Base-by-base conservation (phyloP, 2,888 invertebrate genomes). In the Limenitis camilla region DNA sequence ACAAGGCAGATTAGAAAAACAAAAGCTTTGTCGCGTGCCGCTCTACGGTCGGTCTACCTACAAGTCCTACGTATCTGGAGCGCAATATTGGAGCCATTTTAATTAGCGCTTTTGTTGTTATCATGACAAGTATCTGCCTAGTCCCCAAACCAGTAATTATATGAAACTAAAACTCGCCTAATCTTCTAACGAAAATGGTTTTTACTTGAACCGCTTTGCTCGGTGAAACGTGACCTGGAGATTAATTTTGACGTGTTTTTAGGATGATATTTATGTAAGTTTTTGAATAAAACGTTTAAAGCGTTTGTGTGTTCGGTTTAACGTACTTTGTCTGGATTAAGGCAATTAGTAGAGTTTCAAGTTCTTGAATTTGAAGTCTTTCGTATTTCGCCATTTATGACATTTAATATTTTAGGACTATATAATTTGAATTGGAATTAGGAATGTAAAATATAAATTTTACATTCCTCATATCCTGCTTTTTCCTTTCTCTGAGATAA, bases 51-150 rank as follows among this genome's bases (percentile, higher is more conserved):
- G 47, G 11, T 44, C 53, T 56, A 48, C 33, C 58, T 53, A 45
- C 50, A 49, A 19, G 19, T 19, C 19, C 19, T 19, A 63, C 65
- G 66, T 71, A 78, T 76, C 68, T 73, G 62, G 69, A 72, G 67
- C 74, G 71, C 74, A 72, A 70, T 78, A 65, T 64, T 68, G 69
- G 68, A 65, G 71, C 70, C 63, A 63, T 70, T 74, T 75, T 75
- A 81, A 79, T 81, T 76, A 74, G 72, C 63, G 70, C 73, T 71
- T 76, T 79, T 77, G 75, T 74, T 74, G 71, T 69, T 69, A 69
- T 68, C 78, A 74, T 72, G 66, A 76, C 65, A 62, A 61, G 64
- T 62, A 65, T 62, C 60, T 57, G 52, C 53, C 60, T 56, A 60
- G 52, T 41, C 35, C 30, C 19, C 19, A 19, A 19, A 19, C 19